These are phyloP conservation scores for Anoncus sp. DNA, from an alignment of 2,888 invertebrate genomes.

Conservation along the genomic window DNA sequence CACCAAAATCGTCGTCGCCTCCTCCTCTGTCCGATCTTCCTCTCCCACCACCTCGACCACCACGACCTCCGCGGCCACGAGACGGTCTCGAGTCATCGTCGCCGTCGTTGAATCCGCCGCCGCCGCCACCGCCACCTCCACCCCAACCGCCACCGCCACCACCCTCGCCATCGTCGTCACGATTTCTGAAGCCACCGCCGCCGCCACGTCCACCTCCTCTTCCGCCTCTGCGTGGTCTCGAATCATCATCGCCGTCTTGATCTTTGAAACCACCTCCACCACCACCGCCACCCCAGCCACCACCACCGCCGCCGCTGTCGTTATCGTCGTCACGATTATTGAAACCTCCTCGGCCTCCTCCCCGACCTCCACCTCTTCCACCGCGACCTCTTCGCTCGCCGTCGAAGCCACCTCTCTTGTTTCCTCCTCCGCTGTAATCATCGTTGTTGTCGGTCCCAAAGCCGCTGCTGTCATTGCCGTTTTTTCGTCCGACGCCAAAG, in stretches of 20 bases:
- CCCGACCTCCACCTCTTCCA: no score
- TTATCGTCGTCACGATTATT: constrained; percentile 60
- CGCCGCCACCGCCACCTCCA: constrained; percentile 66
- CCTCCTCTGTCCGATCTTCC: constrained; percentile 25
- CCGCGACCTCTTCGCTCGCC: constrained; percentile 6
- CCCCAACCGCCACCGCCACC: constrained; percentile 51
- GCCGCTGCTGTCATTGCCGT: constrained; percentile 41
- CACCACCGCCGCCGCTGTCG: constrained; percentile 8
- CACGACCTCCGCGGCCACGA: constrained; percentile 49
- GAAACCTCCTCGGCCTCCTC: constrained; percentile 49
- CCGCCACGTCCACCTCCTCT: constrained; percentile 56
- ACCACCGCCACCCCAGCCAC: constrained; percentile 1
- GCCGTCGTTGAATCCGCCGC: constrained; percentile 53
- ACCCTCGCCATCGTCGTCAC: constrained; percentile 46
- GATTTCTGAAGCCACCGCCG: constrained; percentile 54
- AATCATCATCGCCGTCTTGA: constrained; percentile 28
- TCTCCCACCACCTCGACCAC: constrained; percentile 45
- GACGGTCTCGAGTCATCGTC: constrained; percentile 23
- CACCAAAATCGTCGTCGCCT: constrained; percentile 48
- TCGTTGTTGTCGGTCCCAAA: constrained; percentile 56
- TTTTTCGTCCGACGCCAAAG: constrained; percentile 25
- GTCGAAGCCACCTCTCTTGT: background rate
- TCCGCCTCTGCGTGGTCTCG: constrained; percentile 53
- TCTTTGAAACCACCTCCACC: constrained; percentile 26
- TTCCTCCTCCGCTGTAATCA: constrained; percentile 11